Conservation (phyloP, 2,797 vertebrate species). For the Hemitrygon akajei region DNA sequence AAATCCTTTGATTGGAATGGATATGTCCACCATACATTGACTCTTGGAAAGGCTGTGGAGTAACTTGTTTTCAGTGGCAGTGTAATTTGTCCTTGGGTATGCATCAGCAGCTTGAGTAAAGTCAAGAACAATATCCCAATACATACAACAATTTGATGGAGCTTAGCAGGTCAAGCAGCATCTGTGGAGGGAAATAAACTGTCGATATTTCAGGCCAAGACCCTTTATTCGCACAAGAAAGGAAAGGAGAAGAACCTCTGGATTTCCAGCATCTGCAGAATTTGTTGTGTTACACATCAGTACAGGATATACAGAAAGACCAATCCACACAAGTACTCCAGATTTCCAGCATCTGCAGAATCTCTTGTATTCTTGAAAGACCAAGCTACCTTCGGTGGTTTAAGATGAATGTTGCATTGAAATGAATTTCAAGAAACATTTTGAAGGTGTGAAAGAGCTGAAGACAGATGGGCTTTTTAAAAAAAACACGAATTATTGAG, state of each 20-base stretch:
- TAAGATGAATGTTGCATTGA: neutral
- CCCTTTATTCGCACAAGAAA: too few relatives aligned
- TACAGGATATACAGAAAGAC: too few relatives aligned
- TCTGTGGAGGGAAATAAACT: too few relatives aligned
- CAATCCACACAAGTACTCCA: too few relatives aligned
- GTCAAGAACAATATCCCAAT: neutral
- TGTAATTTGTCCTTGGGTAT: neutral
- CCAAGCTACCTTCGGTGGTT: too few relatives aligned
- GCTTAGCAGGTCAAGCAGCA: too few relatives aligned
- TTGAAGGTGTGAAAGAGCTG: neutral
- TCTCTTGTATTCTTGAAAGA: neutral
- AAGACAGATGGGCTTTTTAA: neutral
- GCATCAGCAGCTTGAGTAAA: neutral
- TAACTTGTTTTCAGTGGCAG: neutral
- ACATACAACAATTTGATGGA: too few relatives aligned
- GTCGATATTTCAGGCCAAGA: too few relatives aligned
- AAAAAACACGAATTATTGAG: neutral
- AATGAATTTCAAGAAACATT: neutral
- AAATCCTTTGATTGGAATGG: neutral
- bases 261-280: too few relatives aligned
- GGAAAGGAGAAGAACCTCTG: too few relatives aligned
- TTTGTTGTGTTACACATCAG: too few relatives aligned
- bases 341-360: too few relatives aligned
- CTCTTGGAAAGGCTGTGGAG: neutral
- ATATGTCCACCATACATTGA: neutral